Base-by-base conservation (phyloP, 2,113 vertebrate genomes). In the Tautogolabrus adspersus region DNA sequence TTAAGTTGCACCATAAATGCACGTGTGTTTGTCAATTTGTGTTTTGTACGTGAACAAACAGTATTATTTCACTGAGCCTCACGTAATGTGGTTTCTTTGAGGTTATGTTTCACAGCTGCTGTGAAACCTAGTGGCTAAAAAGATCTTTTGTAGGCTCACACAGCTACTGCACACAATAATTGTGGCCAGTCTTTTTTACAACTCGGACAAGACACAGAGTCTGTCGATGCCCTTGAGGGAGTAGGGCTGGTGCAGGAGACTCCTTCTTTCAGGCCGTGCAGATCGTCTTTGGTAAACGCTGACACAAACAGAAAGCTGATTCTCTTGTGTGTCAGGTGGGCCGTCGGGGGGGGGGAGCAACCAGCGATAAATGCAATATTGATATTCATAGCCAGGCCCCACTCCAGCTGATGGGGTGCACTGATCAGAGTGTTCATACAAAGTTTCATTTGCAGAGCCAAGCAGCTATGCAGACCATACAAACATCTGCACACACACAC, bases 271-370 rank as follows among this genome's bases (percentile, higher is more conserved):
- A 66, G 90, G 85, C 81, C 61, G n/a, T 37, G 58, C 79, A 75
- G 73, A 11, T 40, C 40, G 74, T 72, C 75, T 79, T 21, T 58
- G 60, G 66, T 85, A 91, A 89, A 88, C 34, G 86, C 86, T 93
- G 89, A 91, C 88, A 85, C 90, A 88, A 84, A 90, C 82, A 89
- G 85, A 93, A 93, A 87, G 72, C 78, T 84, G 83, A 87, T 88
- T 88, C 22, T 72, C 79, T 85, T 89, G 89, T 88, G 82, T 87
- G 79, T 87, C 84, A 88, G 88, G 88, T 83, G 79, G 60, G 75
- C 79, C 19, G 19, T 87, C 77, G 40, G 70, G 56, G 74, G 40
- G 70, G 56, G 74, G 70, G 66, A 72, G 78, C 70, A 85, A 66
- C 82, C 68, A 77, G 75, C 56, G 5, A 85, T 82, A 82, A 87